Evolutionary conservation across 2,888 invertebrate species (phyloP).

Genomic region (Suillia variegata): DNA sequence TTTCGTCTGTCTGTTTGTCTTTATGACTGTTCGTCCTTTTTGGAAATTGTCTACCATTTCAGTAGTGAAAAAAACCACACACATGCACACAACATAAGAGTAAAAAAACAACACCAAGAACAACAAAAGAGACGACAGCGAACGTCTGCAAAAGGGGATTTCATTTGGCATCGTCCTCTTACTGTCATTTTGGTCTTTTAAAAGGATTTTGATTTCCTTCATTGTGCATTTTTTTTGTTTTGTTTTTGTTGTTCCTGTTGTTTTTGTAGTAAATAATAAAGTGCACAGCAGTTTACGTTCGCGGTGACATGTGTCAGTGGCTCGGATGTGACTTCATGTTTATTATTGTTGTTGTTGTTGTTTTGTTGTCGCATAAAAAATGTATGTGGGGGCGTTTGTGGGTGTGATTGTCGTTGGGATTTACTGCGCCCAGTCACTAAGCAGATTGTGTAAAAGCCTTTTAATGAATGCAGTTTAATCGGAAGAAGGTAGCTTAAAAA

Average conservation of each 20-base stretch:
- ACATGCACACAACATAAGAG: not conserved
- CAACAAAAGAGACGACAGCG: too few relatives aligned
- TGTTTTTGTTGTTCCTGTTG: not conserved
- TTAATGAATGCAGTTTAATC: too few relatives aligned
- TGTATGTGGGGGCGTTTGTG: too few relatives aligned
- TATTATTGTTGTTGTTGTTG: too few relatives aligned
- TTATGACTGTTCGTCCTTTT: too few relatives aligned
- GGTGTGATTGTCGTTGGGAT: too few relatives aligned
- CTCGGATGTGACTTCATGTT: not conserved
- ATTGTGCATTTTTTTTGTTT: not conserved
- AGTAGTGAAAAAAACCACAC: not conserved
- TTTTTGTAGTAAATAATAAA: not conserved
- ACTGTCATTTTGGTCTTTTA: conserved; percentile 23
- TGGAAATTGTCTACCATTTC: not conserved
- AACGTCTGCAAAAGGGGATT: conserved; percentile 30
- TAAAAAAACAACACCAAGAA: not conserved
- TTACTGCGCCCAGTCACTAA: too few relatives aligned
- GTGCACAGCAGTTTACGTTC: not conserved
- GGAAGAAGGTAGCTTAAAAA: too few relatives aligned
- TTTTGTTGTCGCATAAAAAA: too few relatives aligned
- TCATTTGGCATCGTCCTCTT: conserved; percentile 27
- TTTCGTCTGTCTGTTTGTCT: not conserved
- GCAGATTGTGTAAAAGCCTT: too few relatives aligned
- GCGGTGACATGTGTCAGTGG: not conserved
- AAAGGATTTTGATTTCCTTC: conserved; percentile 23